Base-by-base conservation (phyloP, 2,888 invertebrate species). In the Willowsia nigromaculata region DNA sequence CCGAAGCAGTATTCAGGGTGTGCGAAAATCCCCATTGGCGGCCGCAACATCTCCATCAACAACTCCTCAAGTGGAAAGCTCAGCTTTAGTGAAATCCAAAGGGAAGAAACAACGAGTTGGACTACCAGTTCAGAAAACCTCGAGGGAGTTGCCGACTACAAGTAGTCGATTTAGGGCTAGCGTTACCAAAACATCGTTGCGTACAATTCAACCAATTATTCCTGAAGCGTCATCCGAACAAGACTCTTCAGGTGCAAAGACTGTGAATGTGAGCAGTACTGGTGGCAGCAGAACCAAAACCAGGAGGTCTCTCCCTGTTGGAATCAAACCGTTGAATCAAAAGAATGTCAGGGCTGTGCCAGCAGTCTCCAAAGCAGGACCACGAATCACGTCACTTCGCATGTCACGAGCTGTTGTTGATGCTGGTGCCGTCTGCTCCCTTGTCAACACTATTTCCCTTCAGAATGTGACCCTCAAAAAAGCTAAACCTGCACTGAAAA, bases 301-400 rank as follows among this genome's bases (percentile, higher is more conserved):
- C 40, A 1, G 25, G 13, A 74, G 5, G 6, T 6, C n/a, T 71
- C 40, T 1, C 18, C 40, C 27, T 18, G 22, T n/a, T 40, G 47
- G 18, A 27, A 53, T 15, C 7, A 53, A 76, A 50, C 76, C 76
- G 11, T 18, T 76, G n/a, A 50, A 76, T n/a, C 76, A 50, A n/a
- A 76, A 47, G n/a, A 76, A 76, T 47, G 53, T 18, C 3, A 2
- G 30, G 0, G 9, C 30, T 1, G 30, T 2, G 13, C 15, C 59
- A 9, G 7, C 2, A 62, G 1, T 27, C 7, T 2, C 22, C 7
- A 33, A 37, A 9, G 37, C 5, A 37, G 37, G 37, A 37, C 43
- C 71, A 33, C 27, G 43, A 18, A n/a, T 11, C 37, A 50, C 22
- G 33, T 50, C 50, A 71, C 65, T 37, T 33, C 40, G 80, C 9